Evolutionary conservation across 2,797 vertebrate species (phyloP).

Genomic region (Lutjanus campechanus): DNA sequence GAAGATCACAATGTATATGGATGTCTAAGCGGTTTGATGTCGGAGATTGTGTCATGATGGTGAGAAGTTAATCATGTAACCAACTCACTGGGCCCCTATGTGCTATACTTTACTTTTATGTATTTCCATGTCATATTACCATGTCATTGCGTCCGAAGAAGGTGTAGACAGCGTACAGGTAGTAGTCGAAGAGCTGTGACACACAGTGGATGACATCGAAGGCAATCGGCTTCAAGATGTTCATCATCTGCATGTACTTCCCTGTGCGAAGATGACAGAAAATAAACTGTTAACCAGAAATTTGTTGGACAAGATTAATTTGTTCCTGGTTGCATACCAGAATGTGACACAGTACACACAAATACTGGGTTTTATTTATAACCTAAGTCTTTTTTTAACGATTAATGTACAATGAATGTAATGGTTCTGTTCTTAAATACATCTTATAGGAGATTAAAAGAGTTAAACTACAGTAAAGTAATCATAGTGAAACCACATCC

Average conservation of each 20-base stretch:
- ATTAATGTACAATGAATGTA: slow-evolving; percentile 1
- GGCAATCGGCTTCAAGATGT: slow-evolving; percentile 97
- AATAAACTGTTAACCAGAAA: not conserved
- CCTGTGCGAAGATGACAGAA: slow-evolving; percentile 80
- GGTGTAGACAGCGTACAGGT: slow-evolving; percentile 96
- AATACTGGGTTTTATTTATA: not conserved
- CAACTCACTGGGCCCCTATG: no score
- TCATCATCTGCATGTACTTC: slow-evolving; percentile 99
- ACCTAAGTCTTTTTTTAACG: not conserved
- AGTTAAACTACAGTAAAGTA: slow-evolving; percentile 38
- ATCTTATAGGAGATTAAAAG: slow-evolving; percentile 25
- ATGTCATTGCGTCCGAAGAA: slow-evolving; percentile 98
- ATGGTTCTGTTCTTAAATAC: slow-evolving; percentile 2
- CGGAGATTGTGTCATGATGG: no score
- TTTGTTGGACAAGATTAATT: not conserved
- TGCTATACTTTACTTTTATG: no score
- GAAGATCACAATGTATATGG: no score
- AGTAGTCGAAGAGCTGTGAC: slow-evolving; percentile 99
- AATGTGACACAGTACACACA: not conserved
- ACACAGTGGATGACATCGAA: slow-evolving; percentile 99
- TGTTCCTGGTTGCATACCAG: not conserved
- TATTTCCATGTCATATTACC: slow-evolving; percentile 92
- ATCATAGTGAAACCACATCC: slow-evolving; percentile 38
- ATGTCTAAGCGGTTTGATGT: no score
- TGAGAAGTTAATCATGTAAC: no score